Evolutionary conservation across 2,888 invertebrate species (phyloP), one percentile per base, ranked within the genome.

Genomic region (Rhamphomyia laevipes): DNA sequence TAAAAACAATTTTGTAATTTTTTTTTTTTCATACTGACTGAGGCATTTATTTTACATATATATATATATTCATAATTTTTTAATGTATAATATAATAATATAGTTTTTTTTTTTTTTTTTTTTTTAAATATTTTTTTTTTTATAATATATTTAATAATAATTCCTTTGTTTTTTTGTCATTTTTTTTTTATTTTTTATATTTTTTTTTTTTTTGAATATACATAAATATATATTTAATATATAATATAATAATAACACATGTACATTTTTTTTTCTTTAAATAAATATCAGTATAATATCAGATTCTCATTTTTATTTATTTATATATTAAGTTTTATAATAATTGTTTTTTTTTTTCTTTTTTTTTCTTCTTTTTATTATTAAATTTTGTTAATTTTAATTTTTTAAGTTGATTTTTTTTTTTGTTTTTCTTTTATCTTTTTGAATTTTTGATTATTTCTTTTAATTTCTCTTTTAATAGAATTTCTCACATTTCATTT

Each of bases 1-100:
- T 27, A 27, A 27, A 27, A 27, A 7, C 23, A 27, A 21, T 27
- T 27, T 27, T 27, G 7, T 27, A 27, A 27, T 27, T 47, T 47
- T 27, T 47, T 56, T 58, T 56, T 61, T 62, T 66, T 65, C 66
- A 70, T 70, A 69, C 69, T 70, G 68, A 70, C 68, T 70, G 70
- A 70, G 70, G 70, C 70, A 67, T 68, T 68, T 64, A 65, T 67
- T 65, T 60, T 60, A 60, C 59, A 60, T 59, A 56, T 51, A 53
- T 49, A 53, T 44, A 33, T 44, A 18, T 30, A 44, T 27, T 43
- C 16, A 21, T 23, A 15, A 21, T 43, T 45, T 53, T 45, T 48
- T 27, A 45, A 51, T 48, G 48, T 51, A 44, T 44, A 44, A 46
- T 49, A 53, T 48, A 48, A 53, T 53, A 50, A 49, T 49, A 47